Base-by-base conservation (phyloP, 2,797 vertebrate species). In the Oreortyx pictus region DNA sequence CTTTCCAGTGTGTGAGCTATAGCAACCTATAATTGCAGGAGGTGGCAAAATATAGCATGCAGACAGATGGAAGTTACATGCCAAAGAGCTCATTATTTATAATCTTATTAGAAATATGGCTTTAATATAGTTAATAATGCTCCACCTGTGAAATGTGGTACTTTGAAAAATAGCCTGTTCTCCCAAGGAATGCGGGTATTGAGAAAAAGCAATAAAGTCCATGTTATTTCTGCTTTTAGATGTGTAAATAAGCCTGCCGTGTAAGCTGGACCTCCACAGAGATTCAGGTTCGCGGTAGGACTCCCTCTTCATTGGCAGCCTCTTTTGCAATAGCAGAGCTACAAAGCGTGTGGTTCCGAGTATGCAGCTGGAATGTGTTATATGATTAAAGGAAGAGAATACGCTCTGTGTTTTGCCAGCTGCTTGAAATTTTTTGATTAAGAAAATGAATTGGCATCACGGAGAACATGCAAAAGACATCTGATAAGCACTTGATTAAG, bases 161-260 rank as follows among this genome's bases (percentile, higher is more conserved):
- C 85, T 84, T 88, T 44, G 71, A 84, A 90, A 94, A 93, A 77
- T 37, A 91, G 27, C 27, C 52, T 64, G 56, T 93, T 94, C 94
- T 88, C 68, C 76, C 41, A 78, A 86, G 80, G 71, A 93, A 95
- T 94, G 37, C 46, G 41, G 14, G 13, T 57, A 82, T 39, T 71
- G 77, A 92, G 77, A 77, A 84, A 94, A 95, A 86, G 61, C 74
- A 95, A 71, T 90, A 62, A 93, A 79, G 68, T 59, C 79, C 61
- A 2, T 86, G 74, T 93, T 92, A 83, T 89, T 93, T 83, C 80
- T 92, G 20, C 61, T 56, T 61, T 79, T 76, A 59, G 64, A 33
- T 90, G 44, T 79, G 82, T 89, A 90, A 96, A 94, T 88, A 96
- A 92, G 33, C 61, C 74, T 82, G 46, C 54, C 59, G 0, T 50